Conservation (phyloP, 2,888 invertebrate species). For the Sarcophaga carnaria region DNA sequence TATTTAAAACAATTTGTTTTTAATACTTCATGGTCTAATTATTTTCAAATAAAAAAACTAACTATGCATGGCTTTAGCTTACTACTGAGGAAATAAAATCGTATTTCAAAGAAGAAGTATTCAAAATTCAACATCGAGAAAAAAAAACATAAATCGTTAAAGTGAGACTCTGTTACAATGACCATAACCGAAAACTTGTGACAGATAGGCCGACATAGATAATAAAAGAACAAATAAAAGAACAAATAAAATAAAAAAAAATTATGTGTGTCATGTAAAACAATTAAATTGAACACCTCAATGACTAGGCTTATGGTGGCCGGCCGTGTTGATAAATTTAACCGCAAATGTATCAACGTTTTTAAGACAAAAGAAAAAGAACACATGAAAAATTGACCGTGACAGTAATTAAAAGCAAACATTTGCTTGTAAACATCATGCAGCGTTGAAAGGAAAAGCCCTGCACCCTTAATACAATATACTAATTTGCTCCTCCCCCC, state of each 20-base stretch:
- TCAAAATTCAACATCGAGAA: neutral
- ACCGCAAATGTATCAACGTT: neutral
- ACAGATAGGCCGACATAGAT: no score
- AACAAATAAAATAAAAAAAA: slow-evolving; percentile 2
- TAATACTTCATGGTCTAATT: slow-evolving; percentile 43
- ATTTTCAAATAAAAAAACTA: neutral
- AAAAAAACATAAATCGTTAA: slow-evolving; percentile 1
- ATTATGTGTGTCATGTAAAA: slow-evolving; percentile 46
- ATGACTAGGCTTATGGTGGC: neutral
- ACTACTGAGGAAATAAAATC: neutral
- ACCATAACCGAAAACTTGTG: no score
- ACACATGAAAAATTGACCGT: slow-evolving; percentile 47
- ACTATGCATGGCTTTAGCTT: neutral
- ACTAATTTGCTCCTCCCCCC: no score
- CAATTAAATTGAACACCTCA: slow-evolving; percentile 43
- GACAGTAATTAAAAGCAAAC: slow-evolving; percentile 42
- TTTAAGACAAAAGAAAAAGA: slow-evolving; percentile 14
- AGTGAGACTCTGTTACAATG: neutral
- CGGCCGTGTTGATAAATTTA: neutral
- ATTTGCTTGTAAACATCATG: no score
- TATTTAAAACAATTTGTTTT: neutral
- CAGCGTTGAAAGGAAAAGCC: no score
- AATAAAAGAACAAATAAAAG: neutral
- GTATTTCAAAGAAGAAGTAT: neutral
- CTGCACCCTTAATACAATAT: no score